A percentile compares a stretch with the other conserved stretches of the same genome.
phyloP scores from a whole-genome alignment of 2,888 invertebrate genomes.

The Eurytoma adleriae region DNA sequence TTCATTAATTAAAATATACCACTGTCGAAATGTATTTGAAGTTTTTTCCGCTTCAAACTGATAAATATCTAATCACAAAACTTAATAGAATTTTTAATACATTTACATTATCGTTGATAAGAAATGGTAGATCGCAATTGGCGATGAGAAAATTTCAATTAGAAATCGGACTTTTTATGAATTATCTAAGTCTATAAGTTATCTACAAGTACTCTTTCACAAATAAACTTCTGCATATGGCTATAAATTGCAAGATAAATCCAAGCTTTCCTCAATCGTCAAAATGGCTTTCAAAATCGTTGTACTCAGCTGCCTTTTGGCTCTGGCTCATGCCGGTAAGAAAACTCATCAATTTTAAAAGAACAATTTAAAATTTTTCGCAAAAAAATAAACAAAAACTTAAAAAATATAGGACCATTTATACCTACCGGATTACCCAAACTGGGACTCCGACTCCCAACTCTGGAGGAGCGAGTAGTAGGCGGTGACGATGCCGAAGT shows the following conservation, averaged over 20 bases:
- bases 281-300: slow-evolving; percentile 37
- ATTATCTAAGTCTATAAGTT: too few relatives aligned
- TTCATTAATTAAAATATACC: too few relatives aligned
- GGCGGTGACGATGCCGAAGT: slow-evolving; percentile 69
- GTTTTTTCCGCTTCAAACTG: too few relatives aligned
- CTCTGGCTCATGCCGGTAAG: slow-evolving; percentile 29
- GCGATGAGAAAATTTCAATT: too few relatives aligned
- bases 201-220: not conserved
- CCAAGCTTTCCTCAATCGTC: not conserved
- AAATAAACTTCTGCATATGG: not conserved
- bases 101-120: too few relatives aligned
- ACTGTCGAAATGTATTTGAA: too few relatives aligned
- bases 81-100: too few relatives aligned
- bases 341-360: not conserved
- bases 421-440: not conserved
- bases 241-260: slow-evolving; percentile 15
- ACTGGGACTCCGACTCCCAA: not conserved
- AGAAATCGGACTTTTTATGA: too few relatives aligned
- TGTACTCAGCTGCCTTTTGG: slow-evolving; percentile 37
- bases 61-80: too few relatives aligned
- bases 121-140: too few relatives aligned
- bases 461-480: slow-evolving; percentile 57
- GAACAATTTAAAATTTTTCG: not conserved
- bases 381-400: not conserved
- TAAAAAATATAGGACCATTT: not conserved